phyloP scores from a whole-genome alignment of 2,797 vertebrate species.

The Eutrigla gurnardus region DNA sequence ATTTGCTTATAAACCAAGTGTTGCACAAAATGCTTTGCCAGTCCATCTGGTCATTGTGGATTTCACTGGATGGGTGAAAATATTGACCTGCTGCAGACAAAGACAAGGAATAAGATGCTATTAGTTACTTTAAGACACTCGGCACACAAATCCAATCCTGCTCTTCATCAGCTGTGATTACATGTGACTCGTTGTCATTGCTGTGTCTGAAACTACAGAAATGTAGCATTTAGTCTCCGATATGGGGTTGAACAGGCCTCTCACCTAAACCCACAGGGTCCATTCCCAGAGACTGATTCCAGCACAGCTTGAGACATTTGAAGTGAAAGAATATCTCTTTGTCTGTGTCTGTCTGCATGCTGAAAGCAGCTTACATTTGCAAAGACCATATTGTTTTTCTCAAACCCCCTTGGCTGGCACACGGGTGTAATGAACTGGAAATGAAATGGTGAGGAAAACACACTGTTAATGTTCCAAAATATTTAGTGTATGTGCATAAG shows the following conservation, averaged over 20 bases:
- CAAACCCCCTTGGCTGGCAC: conserved; percentile 33
- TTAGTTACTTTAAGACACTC: not conserved
- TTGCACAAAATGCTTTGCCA: not conserved
- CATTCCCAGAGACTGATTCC: not conserved
- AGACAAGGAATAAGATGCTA: too few species aligned
- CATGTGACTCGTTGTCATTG: not conserved
- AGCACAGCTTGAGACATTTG: conserved; percentile 8
- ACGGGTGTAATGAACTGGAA: conserved; percentile 68
- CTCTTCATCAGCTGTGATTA: not conserved
- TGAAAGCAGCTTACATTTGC: conserved; percentile 34
- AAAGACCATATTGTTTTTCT: conserved; percentile 18
- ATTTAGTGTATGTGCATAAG: conserved; percentile 54
- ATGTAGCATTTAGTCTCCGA: not conserved
- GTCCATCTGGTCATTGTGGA: not conserved
- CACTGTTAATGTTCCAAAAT: conserved; percentile 70
- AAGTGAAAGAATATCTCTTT: conserved; percentile 6
- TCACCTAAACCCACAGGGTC: not conserved
- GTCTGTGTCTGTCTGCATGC: conserved; percentile 9
- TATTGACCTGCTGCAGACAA: not conserved
- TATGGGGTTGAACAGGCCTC: conserved; percentile 10
- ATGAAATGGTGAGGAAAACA: conserved; percentile 63
- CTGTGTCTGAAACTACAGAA: not conserved
- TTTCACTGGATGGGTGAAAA: not conserved
- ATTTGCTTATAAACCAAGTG: not conserved
- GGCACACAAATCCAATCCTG: not conserved